phyloP scores from a whole-genome alignment of 2,797 vertebrate genomes.

The Pangasius sanitwongsei region DNA sequence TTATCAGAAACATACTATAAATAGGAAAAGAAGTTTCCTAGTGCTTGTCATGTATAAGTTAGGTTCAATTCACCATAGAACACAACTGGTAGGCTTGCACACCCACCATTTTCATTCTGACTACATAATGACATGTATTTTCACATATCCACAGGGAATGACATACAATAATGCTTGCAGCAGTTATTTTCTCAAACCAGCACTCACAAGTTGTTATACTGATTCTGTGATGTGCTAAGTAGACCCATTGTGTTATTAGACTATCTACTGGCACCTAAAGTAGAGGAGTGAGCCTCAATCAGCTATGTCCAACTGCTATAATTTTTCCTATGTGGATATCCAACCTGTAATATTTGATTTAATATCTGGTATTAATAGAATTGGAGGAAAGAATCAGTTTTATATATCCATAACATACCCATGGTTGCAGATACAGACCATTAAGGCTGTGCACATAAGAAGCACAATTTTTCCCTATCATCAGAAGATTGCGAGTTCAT shows the following conservation, averaged over 20 bases:
- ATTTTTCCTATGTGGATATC: not conserved
- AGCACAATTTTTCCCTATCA: not conserved
- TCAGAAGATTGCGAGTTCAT: not conserved
- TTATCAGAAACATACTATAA: not conserved
- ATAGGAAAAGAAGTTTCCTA: not conserved
- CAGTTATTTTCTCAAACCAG: not conserved
- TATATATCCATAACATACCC: not conserved
- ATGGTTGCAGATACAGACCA: not conserved
- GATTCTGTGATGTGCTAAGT: not conserved
- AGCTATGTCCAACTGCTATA: not conserved
- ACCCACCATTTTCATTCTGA: not conserved
- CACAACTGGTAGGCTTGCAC: not conserved
- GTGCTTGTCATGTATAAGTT: not conserved
- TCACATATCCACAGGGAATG: not conserved
- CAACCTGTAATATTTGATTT: not conserved
- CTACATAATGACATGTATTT: conserved; percentile 11
- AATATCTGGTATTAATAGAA: not conserved
- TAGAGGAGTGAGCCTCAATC: not conserved
- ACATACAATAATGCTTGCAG: not conserved
- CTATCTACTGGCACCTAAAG: not conserved
- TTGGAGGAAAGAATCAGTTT: not conserved
- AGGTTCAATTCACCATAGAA: not conserved
- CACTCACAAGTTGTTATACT: not conserved
- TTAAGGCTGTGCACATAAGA: not conserved
- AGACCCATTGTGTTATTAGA: not conserved